These are phyloP conservation scores for Hemichromis elongatus DNA, from an alignment of 2,113 vertebrate species.

Conservation along the genomic window DNA sequence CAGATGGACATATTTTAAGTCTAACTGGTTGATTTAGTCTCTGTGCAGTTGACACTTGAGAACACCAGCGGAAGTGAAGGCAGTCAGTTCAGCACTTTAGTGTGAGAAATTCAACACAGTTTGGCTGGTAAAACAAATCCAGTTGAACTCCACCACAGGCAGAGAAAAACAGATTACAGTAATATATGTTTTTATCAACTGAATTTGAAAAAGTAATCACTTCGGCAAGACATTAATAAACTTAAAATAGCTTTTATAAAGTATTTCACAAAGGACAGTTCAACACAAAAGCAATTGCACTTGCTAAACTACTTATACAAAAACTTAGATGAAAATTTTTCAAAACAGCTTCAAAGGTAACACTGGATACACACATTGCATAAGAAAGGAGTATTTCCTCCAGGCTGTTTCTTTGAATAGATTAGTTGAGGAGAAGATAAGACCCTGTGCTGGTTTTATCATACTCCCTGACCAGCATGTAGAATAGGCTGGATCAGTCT, in stretches of 20 bases:
- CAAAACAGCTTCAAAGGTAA: neutral
- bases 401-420: conserved; percentile 17
- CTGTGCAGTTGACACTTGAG: conserved; percentile 47
- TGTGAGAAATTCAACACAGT: conserved; percentile 48
- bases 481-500: neutral
- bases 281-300: neutral
- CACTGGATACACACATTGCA: neutral
- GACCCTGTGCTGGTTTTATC: conserved; percentile 1
- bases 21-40: conserved; percentile 45
- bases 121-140: neutral
- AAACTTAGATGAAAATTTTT: neutral
- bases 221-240: neutral
- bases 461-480: conserved; percentile 5
- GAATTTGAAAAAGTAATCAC: neutral
- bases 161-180: neutral
- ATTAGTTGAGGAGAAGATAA: neutral
- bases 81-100: neutral
- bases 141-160: neutral
- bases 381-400: neutral
- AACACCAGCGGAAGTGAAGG: conserved; percentile 17
- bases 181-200: neutral
- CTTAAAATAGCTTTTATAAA: neutral
- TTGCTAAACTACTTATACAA: neutral
- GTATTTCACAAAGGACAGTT: neutral
- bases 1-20: conserved; percentile 40